phyloP scores from a whole-genome alignment of 2,113 vertebrate species.

The Acinonyx jubatus region DNA sequence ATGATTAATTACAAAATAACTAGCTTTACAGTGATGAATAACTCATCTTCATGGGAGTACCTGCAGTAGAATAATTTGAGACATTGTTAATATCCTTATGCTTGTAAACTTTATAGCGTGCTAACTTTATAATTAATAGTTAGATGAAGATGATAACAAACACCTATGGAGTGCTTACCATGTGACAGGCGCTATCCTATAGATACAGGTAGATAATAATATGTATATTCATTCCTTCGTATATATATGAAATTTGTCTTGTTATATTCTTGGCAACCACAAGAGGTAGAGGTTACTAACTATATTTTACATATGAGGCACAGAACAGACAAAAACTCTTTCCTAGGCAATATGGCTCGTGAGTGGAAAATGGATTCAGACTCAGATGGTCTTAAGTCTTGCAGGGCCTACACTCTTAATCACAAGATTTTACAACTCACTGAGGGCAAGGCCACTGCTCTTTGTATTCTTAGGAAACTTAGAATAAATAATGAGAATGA shows the following conservation, averaged over 20 bases:
- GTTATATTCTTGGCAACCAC: neutral
- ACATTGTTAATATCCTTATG: neutral
- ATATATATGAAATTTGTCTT: neutral
- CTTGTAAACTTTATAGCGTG: neutral
- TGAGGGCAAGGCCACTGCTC: neutral
- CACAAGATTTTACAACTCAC: neutral
- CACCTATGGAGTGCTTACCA: neutral
- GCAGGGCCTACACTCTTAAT: neutral
- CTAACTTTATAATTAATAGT: neutral
- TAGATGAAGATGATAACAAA: neutral
- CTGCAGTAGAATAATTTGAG: neutral
- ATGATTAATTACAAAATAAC: neutral
- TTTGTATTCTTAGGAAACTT: neutral
- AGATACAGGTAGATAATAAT: neutral
- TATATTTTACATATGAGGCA: neutral
- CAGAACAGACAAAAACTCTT: neutral
- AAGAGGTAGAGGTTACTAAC: neutral
- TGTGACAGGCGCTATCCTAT: neutral
- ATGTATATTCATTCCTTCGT: no score
- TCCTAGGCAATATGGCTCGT: neutral
- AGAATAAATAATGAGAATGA: neutral
- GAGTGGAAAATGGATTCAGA: neutral
- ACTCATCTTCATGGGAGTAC: neutral
- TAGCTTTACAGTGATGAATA: neutral
- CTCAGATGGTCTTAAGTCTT: neutral